phyloP scores from a whole-genome alignment of 2,797 vertebrate genomes.

The Notamacropus eugenii region DNA sequence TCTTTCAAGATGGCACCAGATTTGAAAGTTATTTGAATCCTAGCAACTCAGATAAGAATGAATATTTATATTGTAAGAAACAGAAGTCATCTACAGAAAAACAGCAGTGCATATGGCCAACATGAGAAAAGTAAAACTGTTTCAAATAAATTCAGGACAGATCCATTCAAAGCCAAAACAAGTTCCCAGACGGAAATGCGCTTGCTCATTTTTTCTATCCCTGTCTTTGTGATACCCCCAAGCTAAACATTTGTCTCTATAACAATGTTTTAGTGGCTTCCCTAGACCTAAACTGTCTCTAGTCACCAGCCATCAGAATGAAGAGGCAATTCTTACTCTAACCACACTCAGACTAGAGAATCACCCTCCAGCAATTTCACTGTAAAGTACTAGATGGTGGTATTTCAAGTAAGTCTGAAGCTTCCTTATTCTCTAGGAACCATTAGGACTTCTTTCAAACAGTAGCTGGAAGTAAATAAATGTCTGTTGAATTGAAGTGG shows the following conservation, averaged over 20 bases:
- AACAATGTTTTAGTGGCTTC: neutral
- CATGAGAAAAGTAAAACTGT: neutral
- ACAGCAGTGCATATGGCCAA: neutral
- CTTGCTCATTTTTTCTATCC: neutral
- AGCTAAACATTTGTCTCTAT: constrained; percentile 31
- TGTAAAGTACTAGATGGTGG: neutral
- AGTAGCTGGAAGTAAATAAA: neutral
- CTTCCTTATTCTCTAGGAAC: neutral
- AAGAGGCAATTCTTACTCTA: constrained; percentile 10
- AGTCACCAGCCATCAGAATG: neutral
- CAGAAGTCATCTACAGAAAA: neutral
- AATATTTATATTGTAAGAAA: constrained; percentile 14
- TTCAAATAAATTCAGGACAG: neutral
- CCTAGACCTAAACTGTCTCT: neutral
- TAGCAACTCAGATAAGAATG: neutral
- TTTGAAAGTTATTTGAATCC: neutral
- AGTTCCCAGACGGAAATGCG: neutral
- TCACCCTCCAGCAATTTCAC: neutral
- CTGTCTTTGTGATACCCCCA: neutral
- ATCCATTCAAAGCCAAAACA: neutral
- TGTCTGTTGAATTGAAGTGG: neutral
- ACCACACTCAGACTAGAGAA: neutral
- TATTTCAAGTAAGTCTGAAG: constrained; percentile 3
- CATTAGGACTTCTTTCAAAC: neutral
- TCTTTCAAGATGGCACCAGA: neutral